Conservation (phyloP, 2,113 vertebrate species). For the Alexandromys fortis region DNA sequence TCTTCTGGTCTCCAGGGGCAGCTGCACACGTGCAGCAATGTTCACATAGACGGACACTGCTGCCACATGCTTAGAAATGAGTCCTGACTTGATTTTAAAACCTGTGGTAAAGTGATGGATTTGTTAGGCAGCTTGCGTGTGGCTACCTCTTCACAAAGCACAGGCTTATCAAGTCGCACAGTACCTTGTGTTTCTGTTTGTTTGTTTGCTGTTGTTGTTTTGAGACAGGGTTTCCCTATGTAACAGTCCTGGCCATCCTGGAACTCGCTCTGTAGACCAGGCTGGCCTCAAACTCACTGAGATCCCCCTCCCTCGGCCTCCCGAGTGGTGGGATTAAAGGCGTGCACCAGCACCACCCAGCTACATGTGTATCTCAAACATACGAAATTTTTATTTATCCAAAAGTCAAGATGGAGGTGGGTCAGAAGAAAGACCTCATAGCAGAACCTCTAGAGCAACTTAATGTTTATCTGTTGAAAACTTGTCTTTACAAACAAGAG, state of each 20-base stretch:
- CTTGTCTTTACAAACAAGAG: neutral
- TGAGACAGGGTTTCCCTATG: too few relatives aligned
- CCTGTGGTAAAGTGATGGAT: neutral
- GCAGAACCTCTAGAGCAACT: neutral
- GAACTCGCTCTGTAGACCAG: too few relatives aligned
- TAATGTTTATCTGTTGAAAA: neutral
- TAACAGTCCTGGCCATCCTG: too few relatives aligned
- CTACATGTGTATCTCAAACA: neutral
- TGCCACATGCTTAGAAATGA: neutral
- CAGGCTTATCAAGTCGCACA: too few relatives aligned
- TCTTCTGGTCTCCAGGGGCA: too few relatives aligned
- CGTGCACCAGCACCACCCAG: fast-evolving
- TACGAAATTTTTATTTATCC: neutral
- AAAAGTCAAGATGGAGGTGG: neutral
- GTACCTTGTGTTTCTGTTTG: too few relatives aligned
- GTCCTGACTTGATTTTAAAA: neutral
- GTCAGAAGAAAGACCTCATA: neutral
- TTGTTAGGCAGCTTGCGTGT: neutral
- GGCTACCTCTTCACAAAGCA: too few relatives aligned
- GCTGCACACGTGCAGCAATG: too few relatives aligned
- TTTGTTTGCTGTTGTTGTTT: too few relatives aligned
- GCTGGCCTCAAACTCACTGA: too few relatives aligned
- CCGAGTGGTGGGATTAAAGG: too few relatives aligned
- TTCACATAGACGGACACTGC: neutral
- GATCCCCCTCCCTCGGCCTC: too few relatives aligned